A percentile compares a stretch with the other conserved stretches of the same genome.
phyloP scores from a whole-genome alignment of 2,797 vertebrate species.

The Parauchenoglanis ngamensis region DNA sequence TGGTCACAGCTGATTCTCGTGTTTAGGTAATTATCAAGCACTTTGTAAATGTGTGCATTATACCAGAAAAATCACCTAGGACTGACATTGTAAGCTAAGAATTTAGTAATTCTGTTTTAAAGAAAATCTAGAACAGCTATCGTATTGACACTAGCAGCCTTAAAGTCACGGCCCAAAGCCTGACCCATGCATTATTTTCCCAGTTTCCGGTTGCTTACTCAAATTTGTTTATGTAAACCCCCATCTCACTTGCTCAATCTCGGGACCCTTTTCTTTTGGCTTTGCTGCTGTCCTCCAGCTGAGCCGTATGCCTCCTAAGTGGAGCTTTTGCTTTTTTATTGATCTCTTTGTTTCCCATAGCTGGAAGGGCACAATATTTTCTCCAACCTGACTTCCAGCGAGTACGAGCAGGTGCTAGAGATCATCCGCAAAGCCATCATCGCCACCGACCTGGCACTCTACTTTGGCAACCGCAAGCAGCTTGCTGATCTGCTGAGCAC shows the following conservation, averaged over 20 bases:
- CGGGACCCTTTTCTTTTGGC: constrained; percentile 13
- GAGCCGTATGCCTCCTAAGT: constrained; percentile 74
- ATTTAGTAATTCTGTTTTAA: neutral
- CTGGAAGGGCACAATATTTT: constrained; percentile 99
- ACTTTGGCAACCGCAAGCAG: constrained; percentile 96
- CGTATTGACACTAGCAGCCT: neutral
- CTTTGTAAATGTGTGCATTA: neutral
- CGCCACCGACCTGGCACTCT: constrained; percentile 95
- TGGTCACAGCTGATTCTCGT: neutral
- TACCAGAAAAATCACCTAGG: neutral
- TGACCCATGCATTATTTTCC: neutral
- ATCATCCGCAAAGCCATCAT: constrained; percentile 99
- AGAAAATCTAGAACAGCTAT: neutral
- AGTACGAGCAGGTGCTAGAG: constrained; percentile 97
- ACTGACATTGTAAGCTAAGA: neutral
- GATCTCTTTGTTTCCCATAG: constrained; percentile 91
- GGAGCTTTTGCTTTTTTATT: constrained; percentile 89
- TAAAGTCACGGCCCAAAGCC: neutral
- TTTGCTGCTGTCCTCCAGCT: constrained; percentile 59
- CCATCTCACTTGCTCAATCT: constrained; percentile 9
- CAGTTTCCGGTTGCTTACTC: neutral
- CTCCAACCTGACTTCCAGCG: constrained; percentile 95
- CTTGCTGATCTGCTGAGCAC: constrained; percentile 85
- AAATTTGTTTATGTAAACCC: constrained; percentile 2
- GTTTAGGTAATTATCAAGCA: neutral